phyloP scores from a whole-genome alignment of 2,888 invertebrate species.

The Trichacis sp. region DNA sequence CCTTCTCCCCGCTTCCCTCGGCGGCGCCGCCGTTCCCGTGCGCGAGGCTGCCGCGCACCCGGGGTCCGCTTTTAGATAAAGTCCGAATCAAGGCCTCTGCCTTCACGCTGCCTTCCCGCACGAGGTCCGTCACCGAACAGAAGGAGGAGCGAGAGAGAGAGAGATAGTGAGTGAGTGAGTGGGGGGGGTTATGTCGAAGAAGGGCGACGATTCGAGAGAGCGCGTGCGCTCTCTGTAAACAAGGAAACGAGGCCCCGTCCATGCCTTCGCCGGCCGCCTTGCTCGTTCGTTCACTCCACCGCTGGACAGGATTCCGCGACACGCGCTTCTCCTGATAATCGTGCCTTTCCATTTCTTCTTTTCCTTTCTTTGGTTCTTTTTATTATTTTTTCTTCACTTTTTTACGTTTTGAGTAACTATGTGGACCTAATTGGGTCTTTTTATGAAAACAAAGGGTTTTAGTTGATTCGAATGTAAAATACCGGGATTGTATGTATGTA shows the following conservation, averaged over 20 bases:
- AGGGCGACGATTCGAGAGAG: constrained; percentile 1
- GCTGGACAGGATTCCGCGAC: neutral
- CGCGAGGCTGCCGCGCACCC: constrained; percentile 38
- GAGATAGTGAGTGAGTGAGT: neutral
- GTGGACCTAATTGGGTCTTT: too few species aligned
- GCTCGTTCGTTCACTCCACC: neutral
- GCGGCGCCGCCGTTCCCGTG: constrained; percentile 37
- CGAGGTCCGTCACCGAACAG: constrained; percentile 7
- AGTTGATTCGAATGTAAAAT: too few species aligned
- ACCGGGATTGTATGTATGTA: too few species aligned
- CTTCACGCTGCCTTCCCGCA: constrained; percentile 21
- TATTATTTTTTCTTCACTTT: too few species aligned
- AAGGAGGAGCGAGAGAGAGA: constrained; percentile 2
- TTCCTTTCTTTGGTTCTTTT: too few species aligned
- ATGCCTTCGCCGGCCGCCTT: constrained; percentile 12
- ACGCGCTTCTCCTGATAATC: constrained; percentile 8
- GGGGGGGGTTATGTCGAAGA: neutral
- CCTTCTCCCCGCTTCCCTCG: constrained; percentile 23
- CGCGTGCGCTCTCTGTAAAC: constrained; percentile 40
- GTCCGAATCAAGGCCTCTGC: constrained; percentile 46
- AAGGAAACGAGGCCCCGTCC: constrained; percentile 42
- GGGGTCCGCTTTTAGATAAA: constrained; percentile 55
- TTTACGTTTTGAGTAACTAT: too few species aligned
- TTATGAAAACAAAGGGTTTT: too few species aligned
- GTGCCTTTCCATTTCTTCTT: constrained; percentile 31